Percentiles rank a stretch among this genome's conserved stretches.
phyloP scores from a whole-genome alignment of 2,797 vertebrate genomes.

The Pantherophis alleghaniensis region DNA sequence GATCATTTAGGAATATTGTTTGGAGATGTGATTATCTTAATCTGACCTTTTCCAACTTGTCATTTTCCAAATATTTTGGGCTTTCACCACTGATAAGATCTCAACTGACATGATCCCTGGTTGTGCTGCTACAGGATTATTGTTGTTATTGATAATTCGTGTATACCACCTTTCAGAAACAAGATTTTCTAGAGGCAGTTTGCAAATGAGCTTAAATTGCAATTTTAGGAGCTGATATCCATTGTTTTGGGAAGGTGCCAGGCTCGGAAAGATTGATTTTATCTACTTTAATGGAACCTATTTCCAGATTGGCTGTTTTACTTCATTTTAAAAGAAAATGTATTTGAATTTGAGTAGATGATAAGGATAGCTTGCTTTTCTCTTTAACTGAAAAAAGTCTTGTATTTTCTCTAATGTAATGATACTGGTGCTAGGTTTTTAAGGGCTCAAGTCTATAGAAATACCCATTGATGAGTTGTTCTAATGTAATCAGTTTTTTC shows the following conservation, averaged over 20 bases:
- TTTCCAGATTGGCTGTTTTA: background rate
- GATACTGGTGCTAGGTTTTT: slow-evolving; percentile 37
- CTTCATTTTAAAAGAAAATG: slow-evolving; percentile 24
- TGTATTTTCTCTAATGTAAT: background rate
- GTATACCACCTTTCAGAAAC: background rate
- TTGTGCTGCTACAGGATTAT: background rate
- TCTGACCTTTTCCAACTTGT: background rate
- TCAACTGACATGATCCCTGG: background rate
- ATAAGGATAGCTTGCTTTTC: slow-evolving; percentile 24
- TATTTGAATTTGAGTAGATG: slow-evolving; percentile 14
- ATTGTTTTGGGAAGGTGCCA: background rate
- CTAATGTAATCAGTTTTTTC: slow-evolving; percentile 7
- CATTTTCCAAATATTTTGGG: background rate
- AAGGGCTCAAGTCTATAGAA: slow-evolving; percentile 48
- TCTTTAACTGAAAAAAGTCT: background rate
- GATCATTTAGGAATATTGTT: background rate
- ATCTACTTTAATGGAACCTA: background rate
- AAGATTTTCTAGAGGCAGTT: background rate
- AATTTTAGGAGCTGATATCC: background rate
- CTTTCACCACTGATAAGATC: background rate
- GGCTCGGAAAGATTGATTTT: background rate
- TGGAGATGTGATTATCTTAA: background rate
- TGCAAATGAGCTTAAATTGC: background rate
- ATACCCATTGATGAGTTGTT: slow-evolving; percentile 50
- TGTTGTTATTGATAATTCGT: background rate